These are phyloP conservation scores for Halichoeres trimaculatus DNA, from an alignment of 2,113 vertebrate genomes.

Conservation along the genomic window DNA sequence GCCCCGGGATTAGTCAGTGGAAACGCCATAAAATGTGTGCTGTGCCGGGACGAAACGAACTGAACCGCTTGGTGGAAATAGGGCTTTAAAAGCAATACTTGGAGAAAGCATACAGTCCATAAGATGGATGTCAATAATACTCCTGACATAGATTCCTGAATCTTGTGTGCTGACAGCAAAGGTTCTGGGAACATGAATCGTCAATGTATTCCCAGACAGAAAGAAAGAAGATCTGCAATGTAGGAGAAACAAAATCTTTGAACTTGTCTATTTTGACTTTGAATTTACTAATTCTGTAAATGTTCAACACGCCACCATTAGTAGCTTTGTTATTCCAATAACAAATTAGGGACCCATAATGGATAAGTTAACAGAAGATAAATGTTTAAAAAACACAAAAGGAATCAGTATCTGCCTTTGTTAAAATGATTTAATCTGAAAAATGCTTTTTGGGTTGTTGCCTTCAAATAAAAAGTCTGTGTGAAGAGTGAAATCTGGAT, in stretches of 20 bases:
- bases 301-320: neutral
- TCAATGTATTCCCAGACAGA: slow-evolving; percentile 10
- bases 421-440: neutral
- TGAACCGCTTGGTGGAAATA: too few relatives aligned
- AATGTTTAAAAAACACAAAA: slow-evolving; percentile 11
- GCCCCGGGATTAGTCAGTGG: too few relatives aligned
- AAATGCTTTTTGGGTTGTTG: neutral
- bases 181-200: slow-evolving; percentile 13
- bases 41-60: too few relatives aligned
- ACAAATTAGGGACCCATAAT: neutral
- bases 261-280: too few relatives aligned
- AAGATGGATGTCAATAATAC: neutral
- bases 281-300: too few relatives aligned
- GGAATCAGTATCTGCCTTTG: neutral
- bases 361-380: neutral
- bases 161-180: slow-evolving; percentile 12
- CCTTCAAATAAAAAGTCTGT: slow-evolving; percentile 17
- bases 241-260: too few relatives aligned
- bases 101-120: neutral
- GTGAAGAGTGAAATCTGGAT: neutral
- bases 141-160: slow-evolving; percentile 9
- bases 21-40: too few relatives aligned
- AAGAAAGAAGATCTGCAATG: too few relatives aligned
- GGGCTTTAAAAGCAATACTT: too few relatives aligned
- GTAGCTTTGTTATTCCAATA: neutral